A percentile compares a stretch with the other conserved stretches of the same genome.
Evolutionary conservation across 1,140 invertebrate species (phyloP).

Genomic region (Liolophura sinensis): DNA sequence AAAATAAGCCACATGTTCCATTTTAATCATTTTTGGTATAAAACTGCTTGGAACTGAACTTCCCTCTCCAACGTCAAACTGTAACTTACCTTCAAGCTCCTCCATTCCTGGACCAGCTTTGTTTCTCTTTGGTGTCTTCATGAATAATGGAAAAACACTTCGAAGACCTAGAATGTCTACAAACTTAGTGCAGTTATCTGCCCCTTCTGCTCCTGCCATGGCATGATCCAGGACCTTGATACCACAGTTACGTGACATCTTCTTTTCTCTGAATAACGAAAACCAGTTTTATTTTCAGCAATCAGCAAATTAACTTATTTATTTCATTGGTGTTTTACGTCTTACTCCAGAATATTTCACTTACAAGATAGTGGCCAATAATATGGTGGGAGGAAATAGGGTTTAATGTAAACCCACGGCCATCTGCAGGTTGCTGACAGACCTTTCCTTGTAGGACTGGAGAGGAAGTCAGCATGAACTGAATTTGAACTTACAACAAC

Average conservation of each 20-base stretch:
- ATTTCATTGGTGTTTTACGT: too few relatives aligned
- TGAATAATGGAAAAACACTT: conserved; percentile 97
- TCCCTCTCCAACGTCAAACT: background rate
- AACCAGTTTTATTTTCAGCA: background rate
- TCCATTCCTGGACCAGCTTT: conserved; percentile 83
- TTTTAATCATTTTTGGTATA: background rate
- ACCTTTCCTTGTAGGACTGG: too few relatives aligned
- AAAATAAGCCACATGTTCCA: too few relatives aligned
- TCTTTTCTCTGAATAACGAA: conserved; percentile 79
- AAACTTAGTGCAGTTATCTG: conserved; percentile 97
- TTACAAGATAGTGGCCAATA: too few relatives aligned
- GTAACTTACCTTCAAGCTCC: conserved; percentile 81
- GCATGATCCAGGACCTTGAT: conserved; percentile 96
- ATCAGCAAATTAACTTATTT: too few relatives aligned
- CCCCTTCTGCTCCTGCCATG: conserved; percentile 88
- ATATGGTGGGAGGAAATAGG: too few relatives aligned
- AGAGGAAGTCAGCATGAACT: too few relatives aligned
- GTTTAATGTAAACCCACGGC: too few relatives aligned
- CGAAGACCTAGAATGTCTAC: conserved; percentile 96
- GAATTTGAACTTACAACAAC: too few relatives aligned
- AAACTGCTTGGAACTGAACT: background rate
- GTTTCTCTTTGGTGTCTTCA: conserved; percentile 91
- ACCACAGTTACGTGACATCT: conserved; percentile 93
- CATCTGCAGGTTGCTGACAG: too few relatives aligned
- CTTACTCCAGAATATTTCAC: too few relatives aligned